Conservation (phyloP, 2,888 invertebrate species). For the Tinea semifulvella region DNA sequence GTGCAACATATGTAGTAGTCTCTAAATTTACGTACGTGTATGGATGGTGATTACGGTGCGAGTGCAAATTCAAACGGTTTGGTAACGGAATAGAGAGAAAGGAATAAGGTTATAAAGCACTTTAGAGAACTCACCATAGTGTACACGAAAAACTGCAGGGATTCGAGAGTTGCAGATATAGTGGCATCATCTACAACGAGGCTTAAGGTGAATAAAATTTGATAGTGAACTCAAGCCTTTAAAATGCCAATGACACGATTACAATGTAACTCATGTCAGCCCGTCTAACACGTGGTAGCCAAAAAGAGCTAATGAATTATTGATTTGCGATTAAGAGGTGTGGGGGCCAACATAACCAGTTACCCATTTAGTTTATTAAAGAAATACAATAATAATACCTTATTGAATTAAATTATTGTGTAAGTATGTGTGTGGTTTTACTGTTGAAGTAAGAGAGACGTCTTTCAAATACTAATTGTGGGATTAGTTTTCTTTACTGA, state of each 20-base stretch:
- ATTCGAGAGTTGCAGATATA: too few species aligned
- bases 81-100: too few species aligned
- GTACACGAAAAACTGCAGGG: too few species aligned
- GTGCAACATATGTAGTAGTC: too few species aligned
- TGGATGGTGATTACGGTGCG: too few species aligned
- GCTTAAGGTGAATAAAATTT: too few species aligned
- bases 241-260: conserved; percentile 21
- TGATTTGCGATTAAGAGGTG: conserved; percentile 19
- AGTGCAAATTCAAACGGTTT: too few species aligned
- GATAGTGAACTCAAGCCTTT: too few species aligned
- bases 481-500: conserved; percentile 39
- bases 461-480: conserved; percentile 35
- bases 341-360: neutral
- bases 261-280: conserved; percentile 36
- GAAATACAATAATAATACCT: neutral
- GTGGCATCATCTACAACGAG: too few species aligned
- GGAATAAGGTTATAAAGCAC: too few species aligned
- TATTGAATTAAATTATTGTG: neutral
- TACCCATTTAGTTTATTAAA: neutral
- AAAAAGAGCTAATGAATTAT: conserved; percentile 37
- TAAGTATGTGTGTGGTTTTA: neutral
- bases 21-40: too few species aligned
- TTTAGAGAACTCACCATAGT: too few species aligned
- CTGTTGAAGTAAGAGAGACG: conserved; percentile 25
- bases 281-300: conserved; percentile 33